Evolutionary conservation across 2,797 vertebrate species (phyloP), one percentile per base, ranked within the genome.

Genomic region (Neolamprologus multifasciatus): DNA sequence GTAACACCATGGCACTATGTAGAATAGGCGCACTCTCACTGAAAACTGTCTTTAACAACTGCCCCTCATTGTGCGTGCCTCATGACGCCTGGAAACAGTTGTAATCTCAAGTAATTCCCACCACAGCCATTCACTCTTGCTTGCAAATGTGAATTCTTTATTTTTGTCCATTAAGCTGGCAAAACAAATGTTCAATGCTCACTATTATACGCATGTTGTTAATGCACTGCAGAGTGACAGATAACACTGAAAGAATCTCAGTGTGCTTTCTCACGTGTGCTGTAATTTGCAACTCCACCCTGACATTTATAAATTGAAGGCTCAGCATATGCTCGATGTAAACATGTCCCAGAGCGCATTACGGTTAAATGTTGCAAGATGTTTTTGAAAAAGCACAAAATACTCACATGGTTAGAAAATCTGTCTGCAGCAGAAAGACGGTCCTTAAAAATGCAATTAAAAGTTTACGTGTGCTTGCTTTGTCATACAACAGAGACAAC

Each of bases 351-450:
- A 82, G 84, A 92, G 91, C 48, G 40, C 80, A 82, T 82, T 17
- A 4, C 48, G 51, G 87, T 77, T 91, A 95, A 94, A 93, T 95
- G 91, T 94, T 81, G 59, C 90, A 89, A 92, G 81, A 93, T 92
- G 84, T 89, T 92, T 90, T 59, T 13, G 6, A 83, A 93, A 91
- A 84, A 87, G 54, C 81, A 83, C n/a, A 84, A 89, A 90, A 90
- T 55, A 74, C 77, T 89, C 55, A 67, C 62, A 57, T 59, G 76
- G 23, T 81, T 84, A 74, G 12, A 74, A 90, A 88, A 81, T 77
- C 83, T 91, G 78, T 51, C 36, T n/a, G 17, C 9, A 26, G 77
- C 7, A 29, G 17, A 31, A 74, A 76, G 81, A 88, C 69, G 52
- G 31, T 17, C 48, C 52, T 78, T 64, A 29, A 54, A 64, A 48